These are phyloP conservation scores for Synergus gifuensis DNA, from an alignment of 2,888 invertebrate species.

Conservation along the genomic window DNA sequence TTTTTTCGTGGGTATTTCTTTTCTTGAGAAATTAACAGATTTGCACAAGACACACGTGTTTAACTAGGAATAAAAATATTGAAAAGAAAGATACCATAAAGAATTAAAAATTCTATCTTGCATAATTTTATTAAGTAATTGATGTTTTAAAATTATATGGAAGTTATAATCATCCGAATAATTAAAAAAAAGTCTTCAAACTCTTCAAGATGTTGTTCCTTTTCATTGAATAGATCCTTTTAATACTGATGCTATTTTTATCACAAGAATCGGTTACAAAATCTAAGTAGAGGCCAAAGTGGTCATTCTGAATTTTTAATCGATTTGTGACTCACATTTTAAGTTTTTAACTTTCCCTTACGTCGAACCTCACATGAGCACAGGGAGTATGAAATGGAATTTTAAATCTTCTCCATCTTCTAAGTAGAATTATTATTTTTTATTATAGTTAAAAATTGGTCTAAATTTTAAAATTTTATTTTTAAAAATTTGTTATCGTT, in stretches of 20 bases:
- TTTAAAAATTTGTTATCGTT: too few species aligned
- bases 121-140: too few species aligned
- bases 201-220: neutral
- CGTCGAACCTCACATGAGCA: neutral
- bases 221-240: neutral
- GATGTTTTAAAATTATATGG: too few species aligned
- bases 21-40: slow-evolving; percentile 14
- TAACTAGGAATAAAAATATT: neutral
- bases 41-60: neutral
- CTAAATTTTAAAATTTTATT: neutral
- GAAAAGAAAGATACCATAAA: neutral
- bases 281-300: slow-evolving; percentile 1
- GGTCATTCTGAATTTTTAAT: neutral
- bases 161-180: too few species aligned
- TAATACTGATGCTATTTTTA: slow-evolving; percentile 4
- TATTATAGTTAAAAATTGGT: neutral
- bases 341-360: neutral
- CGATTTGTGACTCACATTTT: neutral
- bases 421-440: neutral
- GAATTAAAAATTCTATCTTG: too few species aligned
- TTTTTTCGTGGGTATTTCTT: neutral
- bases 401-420: neutral
- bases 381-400: neutral
- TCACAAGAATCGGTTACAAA: neutral
- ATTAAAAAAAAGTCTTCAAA: neutral